Conservation (phyloP, 2,888 invertebrate genomes). For the Xanthorhoe designata region DNA sequence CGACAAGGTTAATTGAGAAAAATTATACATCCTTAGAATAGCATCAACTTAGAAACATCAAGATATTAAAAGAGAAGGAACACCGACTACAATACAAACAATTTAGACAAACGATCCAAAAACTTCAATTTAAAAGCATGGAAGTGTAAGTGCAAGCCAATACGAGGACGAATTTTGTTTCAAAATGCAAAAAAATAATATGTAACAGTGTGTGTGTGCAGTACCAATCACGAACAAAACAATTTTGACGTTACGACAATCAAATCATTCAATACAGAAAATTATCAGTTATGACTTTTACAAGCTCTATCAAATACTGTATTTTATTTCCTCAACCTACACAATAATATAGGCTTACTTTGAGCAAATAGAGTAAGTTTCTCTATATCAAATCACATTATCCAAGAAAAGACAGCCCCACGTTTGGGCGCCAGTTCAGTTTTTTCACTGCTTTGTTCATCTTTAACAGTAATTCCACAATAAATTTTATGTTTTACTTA, state of each 20-base stretch:
- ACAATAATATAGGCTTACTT: too few relatives aligned
- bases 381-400: not conserved
- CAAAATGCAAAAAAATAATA: conserved; percentile 60
- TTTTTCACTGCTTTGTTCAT: not conserved
- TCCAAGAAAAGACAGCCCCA: not conserved
- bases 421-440: conserved; percentile 4
- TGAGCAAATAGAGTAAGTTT: too few relatives aligned
- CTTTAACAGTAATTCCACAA: not conserved
- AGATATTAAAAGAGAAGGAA: conserved; percentile 81
- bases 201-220: conserved; percentile 69
- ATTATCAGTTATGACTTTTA: not conserved
- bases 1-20: not conserved
- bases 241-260: conserved; percentile 54
- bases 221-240: conserved; percentile 68
- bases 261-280: conserved; percentile 33
- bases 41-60: conserved; percentile 58
- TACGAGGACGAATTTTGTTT: conserved; percentile 59
- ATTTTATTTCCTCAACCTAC: too few relatives aligned
- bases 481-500: not conserved
- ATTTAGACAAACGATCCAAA: conserved; percentile 64
- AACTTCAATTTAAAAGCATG: conserved; percentile 63
- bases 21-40: conserved; percentile 49
- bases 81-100: conserved; percentile 79
- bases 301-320: not conserved
- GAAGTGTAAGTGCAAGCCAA: conserved; percentile 82